These are phyloP conservation scores for Plagodis dolabraria DNA, from an alignment of 2,888 invertebrate genomes.

Conservation along the genomic window DNA sequence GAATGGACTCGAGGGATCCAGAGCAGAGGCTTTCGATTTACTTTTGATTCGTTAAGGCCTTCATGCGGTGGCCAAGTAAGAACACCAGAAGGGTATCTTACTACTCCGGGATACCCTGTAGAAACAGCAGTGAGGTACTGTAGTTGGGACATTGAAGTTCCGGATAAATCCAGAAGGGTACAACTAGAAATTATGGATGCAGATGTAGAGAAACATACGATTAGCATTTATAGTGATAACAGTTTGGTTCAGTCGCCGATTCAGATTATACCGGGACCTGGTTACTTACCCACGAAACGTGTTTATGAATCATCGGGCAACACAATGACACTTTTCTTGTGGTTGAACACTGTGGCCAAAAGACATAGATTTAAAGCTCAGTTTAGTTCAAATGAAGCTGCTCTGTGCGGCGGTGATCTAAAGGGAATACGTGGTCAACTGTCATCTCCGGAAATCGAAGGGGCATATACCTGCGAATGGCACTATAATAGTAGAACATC, in stretches of 20 bases:
- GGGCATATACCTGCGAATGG: conserved; percentile 68
- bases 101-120: conserved; percentile 89
- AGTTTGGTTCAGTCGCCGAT: conserved; percentile 64
- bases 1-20: conserved; percentile 55
- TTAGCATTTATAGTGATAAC: conserved; percentile 84
- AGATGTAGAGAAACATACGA: conserved; percentile 59
- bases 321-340: conserved; percentile 86
- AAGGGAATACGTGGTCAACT: conserved; percentile 56
- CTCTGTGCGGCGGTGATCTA: conserved; percentile 67
- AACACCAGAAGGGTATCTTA: conserved; percentile 87
- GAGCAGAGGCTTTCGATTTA: conserved; percentile 85
- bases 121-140: conserved; percentile 63
- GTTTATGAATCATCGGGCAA: conserved; percentile 87
- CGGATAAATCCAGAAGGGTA: conserved; percentile 65
- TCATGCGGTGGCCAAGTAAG: conserved; percentile 88
- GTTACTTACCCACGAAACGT: conserved; percentile 34
- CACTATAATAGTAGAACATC: conserved; percentile 46
- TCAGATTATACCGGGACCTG: conserved; percentile 50
- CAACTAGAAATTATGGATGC: conserved; percentile 82
- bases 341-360: conserved; percentile 69
- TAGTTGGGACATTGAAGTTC: conserved; percentile 65
- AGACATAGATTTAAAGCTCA: conserved; percentile 89
- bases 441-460: conserved; percentile 55
- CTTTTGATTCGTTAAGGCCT: conserved; percentile 82
- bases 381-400: conserved; percentile 86